These are phyloP conservation scores for Hemichromis elongatus DNA, from an alignment of 2,113 vertebrate species.

Conservation along the genomic window DNA sequence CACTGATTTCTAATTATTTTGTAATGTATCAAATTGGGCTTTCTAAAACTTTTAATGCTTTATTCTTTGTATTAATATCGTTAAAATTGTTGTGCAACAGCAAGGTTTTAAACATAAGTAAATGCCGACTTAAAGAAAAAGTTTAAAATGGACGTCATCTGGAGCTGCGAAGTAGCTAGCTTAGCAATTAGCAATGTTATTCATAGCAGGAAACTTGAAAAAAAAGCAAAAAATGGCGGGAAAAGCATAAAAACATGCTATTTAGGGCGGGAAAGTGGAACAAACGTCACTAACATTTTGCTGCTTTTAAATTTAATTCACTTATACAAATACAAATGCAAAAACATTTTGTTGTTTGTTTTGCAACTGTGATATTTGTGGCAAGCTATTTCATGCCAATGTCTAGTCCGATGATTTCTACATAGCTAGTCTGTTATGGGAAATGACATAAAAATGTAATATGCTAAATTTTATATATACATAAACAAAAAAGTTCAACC, in stretches of 20 bases:
- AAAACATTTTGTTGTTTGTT: neutral
- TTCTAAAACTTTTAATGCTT: neutral
- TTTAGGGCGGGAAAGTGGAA: neutral
- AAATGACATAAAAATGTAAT: neutral
- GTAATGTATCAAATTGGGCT: neutral
- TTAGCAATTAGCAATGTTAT: neutral
- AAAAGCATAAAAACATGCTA: too few species aligned
- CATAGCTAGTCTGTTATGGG: neutral
- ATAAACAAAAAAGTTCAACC: neutral
- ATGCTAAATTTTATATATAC: neutral
- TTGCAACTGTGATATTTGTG: neutral
- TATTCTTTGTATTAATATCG: neutral
- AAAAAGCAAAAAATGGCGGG: neutral
- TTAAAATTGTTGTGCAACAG: fast-evolving
- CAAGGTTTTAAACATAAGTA: neutral
- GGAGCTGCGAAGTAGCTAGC: neutral
- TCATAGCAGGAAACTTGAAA: neutral
- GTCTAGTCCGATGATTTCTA: neutral
- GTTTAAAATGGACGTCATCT: neutral
- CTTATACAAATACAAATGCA: neutral
- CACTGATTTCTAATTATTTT: neutral
- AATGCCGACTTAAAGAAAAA: neutral
- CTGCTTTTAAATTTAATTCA: neutral
- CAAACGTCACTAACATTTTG: neutral
- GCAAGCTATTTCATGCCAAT: neutral